Conservation (phyloP, 2,113 vertebrate genomes). For the Corythornis cristatus region DNA sequence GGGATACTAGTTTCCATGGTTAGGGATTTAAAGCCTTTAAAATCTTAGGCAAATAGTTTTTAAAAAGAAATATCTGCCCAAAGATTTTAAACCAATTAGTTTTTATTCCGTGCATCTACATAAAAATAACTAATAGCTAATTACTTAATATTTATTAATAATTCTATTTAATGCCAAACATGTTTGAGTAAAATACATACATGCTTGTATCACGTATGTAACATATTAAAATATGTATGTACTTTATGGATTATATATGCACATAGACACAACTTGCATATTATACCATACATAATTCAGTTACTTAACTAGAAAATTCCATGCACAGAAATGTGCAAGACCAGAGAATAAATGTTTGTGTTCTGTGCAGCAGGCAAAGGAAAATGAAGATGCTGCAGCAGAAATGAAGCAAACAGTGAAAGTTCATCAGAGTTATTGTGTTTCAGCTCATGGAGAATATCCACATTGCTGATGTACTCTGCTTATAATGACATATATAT, state of each 20-base stretch:
- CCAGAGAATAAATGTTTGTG: neutral
- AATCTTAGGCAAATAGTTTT: neutral
- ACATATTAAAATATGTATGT: neutral
- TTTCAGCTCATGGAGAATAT: neutral
- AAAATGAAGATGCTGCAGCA: neutral
- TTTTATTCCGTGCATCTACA: neutral
- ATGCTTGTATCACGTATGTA: neutral
- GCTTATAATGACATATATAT: neutral
- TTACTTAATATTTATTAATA: neutral
- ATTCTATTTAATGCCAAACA: neutral
- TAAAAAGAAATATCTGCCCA: neutral
- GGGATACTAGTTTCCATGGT: neutral
- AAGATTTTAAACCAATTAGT: neutral
- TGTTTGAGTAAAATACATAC: neutral
- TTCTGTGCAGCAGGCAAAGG: neutral
- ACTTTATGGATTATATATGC: accelerated
- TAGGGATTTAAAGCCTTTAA: neutral
- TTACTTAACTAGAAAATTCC: neutral
- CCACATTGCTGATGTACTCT: neutral
- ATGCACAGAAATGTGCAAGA: neutral
- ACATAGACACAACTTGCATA: neutral
- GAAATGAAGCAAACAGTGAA: neutral
- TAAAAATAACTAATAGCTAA: neutral
- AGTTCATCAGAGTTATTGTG: neutral
- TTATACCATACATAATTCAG: neutral